Evolutionary conservation across 2,797 vertebrate species (phyloP), one percentile per base, ranked within the genome.

Genomic region (Sebastes elongatus): DNA sequence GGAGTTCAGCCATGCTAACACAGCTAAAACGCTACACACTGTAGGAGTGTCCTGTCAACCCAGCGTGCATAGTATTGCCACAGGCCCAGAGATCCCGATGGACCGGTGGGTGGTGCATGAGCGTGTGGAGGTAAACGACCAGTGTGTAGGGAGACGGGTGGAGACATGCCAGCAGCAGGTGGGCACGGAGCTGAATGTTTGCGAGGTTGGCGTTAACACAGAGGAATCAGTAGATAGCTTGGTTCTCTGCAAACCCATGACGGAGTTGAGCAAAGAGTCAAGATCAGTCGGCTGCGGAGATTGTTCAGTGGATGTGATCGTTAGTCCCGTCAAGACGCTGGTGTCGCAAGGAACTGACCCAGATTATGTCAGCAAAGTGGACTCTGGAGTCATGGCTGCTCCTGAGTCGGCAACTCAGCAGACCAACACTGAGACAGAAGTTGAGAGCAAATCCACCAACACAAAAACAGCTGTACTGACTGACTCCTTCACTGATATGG

Each of bases 281-380:
- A 91, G 95, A 38, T 97, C 98, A 0, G 85, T 98, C 0, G 99
- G 97, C 76, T 98, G 97, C 0, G 98, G 97, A n/a, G 97, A 99
- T 13, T 97, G 96, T 84, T 96, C 94, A 0, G 94, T 98, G 57
- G 87, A 98, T 0, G 97, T 98, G 77, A 67, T 79, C 0, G 70
- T 98, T 49, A 88, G 92, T 66, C 81, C 90, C 0, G 78, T 95
- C 6, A 97, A 95, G 89, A 89, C 94, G 11, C 35, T 74, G 0
- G 14, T 93, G 71, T 96, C 97, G 0, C 93, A 76, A 3, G 93
- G 96, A 56, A 94, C 96, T 0, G 94, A 94, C 79, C 96, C 97
- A 0, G 97, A 96, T 13, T 4, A 74, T 0, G 76, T 96, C 4
- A 16, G 35, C 63, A 96, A 77, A 80, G 87, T 78, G 46, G 97